Evolutionary conservation across 2,797 vertebrate species (phyloP).

Genomic region (Craterocephalus amniculus): DNA sequence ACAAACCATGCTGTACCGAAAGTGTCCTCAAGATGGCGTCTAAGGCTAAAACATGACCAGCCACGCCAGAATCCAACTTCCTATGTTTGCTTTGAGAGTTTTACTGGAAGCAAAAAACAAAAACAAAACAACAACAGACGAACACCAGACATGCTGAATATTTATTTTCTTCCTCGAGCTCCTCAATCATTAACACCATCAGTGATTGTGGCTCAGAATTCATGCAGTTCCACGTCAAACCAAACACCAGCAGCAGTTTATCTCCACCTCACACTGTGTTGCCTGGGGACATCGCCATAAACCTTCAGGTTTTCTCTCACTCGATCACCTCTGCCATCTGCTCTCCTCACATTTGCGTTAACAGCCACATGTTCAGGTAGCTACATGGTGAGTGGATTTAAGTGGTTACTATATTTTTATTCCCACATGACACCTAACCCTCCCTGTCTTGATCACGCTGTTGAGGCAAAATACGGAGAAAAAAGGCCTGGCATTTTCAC

Average conservation of each 20-base stretch:
- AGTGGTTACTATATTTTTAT: constrained; percentile 3
- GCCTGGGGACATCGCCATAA: constrained; percentile 75
- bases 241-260: constrained; percentile 66
- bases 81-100: constrained; percentile 8
- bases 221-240: constrained; percentile 47
- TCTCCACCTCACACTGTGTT: constrained; percentile 59
- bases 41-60: constrained; percentile 30
- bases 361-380: constrained; percentile 10
- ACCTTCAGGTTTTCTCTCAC: constrained; percentile 67
- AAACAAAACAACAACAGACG: constrained; percentile 31
- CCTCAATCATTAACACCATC: constrained; percentile 20
- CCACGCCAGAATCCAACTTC: background rate
- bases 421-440: background rate
- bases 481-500: background rate
- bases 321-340: constrained; percentile 74
- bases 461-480: too few relatives aligned
- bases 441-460: background rate
- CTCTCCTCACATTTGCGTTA: constrained; percentile 35
- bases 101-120: constrained; percentile 28
- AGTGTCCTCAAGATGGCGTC: constrained; percentile 53
- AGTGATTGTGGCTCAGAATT: constrained; percentile 20
- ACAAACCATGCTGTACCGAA: constrained; percentile 5
- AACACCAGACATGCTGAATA: constrained; percentile 5
- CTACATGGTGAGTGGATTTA: constrained; percentile 6
- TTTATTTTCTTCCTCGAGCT: background rate